Evolutionary conservation across 2,113 vertebrate genomes (phyloP), one percentile per base, ranked within the genome.

Genomic region (Anser cygnoides): DNA sequence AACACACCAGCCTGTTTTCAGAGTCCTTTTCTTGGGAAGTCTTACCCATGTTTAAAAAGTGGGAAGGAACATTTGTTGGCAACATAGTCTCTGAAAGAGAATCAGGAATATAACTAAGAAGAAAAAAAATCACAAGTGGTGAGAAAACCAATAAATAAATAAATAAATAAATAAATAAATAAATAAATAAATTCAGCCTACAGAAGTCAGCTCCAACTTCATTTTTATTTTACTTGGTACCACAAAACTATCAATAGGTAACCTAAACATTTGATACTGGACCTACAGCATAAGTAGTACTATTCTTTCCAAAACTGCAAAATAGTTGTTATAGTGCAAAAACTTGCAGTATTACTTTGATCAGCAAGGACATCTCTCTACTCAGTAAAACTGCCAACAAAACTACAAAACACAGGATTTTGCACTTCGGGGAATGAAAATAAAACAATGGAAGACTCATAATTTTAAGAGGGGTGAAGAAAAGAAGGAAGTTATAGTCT

Each of bases 361-460:
- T 91, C 22, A 57, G 8, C 29, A 87, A 75, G 49, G 61, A 57
- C 2, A 3, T 74, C 46, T 37, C 83, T 26, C 65, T 84, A 57
- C 55, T 93, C 80, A 84, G 73, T 66, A 92, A 54, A 86, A 86
- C n/a, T 61, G 22, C n/a, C 73, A 91, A 77, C 29, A 91, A 89
- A 68, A 23, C 28, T 78, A 49, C 33, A 82, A 89, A 82, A 23
- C 11, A 37, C 8, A 80, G 28, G 9, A 73, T 80, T 94, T 93
- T 83, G 65, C 9, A 78, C 52, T 80, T 52, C 44, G 26, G 18
- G 3, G 7, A 67, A 82, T 15, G 49, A 87, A 91, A 93, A 67
- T 63, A 33, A 74, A 87, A 54, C 13, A 50, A 29, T 43, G 16
- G 19, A 87, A 87, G 13, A 10, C 15, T 81, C 61, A 65, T 55